A percentile compares a stretch with the other conserved stretches of the same genome.
Evolutionary conservation across 1,140 invertebrate genomes (phyloP).

Genomic region (Drosophila bocki): DNA sequence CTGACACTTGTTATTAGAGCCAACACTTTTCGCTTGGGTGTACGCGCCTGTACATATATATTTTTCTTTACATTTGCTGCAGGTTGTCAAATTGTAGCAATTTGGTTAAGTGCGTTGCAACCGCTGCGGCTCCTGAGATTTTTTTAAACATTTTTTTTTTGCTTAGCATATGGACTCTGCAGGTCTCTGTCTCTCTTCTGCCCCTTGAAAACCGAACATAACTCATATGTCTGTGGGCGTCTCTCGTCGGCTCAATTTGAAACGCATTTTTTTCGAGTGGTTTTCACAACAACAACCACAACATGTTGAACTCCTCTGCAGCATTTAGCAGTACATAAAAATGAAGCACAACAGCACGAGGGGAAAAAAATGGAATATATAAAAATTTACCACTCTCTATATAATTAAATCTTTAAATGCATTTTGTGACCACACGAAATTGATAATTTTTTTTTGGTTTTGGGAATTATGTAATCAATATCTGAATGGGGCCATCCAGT

Average conservation of each 20-base stretch:
- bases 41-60: constrained; percentile 2
- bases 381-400: constrained; percentile 45
- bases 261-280: constrained; percentile 64
- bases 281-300: constrained; percentile 43
- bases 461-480: constrained; percentile 52
- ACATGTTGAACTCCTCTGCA: constrained; percentile 73
- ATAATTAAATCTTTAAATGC: constrained; percentile 64
- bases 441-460: constrained; percentile 19
- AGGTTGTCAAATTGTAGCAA: constrained; percentile 66
- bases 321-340: constrained; percentile 80
- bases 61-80: constrained; percentile 35
- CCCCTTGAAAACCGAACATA: neutral
- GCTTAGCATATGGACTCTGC: constrained; percentile 29
- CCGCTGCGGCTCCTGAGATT: constrained; percentile 38
- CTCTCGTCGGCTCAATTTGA: constrained; percentile 46
- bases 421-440: constrained; percentile 56
- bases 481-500: constrained; percentile 35
- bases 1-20: constrained; percentile 81
- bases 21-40: constrained; percentile 62
- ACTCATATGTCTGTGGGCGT: constrained; percentile 53
- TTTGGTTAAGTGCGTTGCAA: constrained; percentile 68
- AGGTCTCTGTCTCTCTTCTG: neutral
- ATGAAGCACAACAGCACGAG: constrained; percentile 37
- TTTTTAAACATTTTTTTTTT: neutral
- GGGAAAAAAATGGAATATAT: constrained; percentile 28